These are phyloP conservation scores for Decapterus maruadsi DNA, from an alignment of 2,797 vertebrate species.

Conservation along the genomic window DNA sequence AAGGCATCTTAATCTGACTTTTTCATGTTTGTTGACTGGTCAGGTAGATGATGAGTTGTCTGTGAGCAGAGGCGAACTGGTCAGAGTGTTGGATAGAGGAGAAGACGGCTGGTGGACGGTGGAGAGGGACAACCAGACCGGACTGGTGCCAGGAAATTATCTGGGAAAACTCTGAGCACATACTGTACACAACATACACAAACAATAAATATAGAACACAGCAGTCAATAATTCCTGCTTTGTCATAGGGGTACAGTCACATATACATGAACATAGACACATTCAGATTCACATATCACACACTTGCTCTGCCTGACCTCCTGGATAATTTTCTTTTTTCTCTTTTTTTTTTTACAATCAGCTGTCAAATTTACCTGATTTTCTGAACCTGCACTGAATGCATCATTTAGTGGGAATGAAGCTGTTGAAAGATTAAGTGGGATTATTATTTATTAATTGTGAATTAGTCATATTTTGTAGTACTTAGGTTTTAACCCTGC, in stretches of 20 bases:
- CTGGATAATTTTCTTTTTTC: not conserved
- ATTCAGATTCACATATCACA: not conserved
- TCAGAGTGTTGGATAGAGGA: conserved; percentile 85
- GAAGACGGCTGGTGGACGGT: conserved; percentile 95
- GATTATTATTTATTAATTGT: conserved; percentile 2
- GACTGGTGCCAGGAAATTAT: conserved; percentile 93
- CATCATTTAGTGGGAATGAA: not conserved
- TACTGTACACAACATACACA: not conserved
- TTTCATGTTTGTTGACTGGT: conserved; percentile 31
- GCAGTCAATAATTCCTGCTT: not conserved
- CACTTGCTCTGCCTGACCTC: not conserved
- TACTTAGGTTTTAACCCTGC: not conserved
- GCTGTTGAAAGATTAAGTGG: not conserved
- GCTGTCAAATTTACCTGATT: not conserved
- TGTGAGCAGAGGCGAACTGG: conserved; percentile 87
- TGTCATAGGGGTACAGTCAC: not conserved
- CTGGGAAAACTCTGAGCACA: conserved; percentile 82
- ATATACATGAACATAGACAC: not conserved
- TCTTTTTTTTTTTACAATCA: not conserved
- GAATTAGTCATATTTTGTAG: not conserved
- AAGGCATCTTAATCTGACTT: conserved; percentile 10
- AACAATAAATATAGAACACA: not conserved
- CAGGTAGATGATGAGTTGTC: conserved; percentile 92
- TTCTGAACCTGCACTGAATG: not conserved
- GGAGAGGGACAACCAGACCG: conserved; percentile 83